Evolutionary conservation across 2,888 invertebrate species (phyloP).

Genomic region (Pristionchus entomophagus): DNA sequence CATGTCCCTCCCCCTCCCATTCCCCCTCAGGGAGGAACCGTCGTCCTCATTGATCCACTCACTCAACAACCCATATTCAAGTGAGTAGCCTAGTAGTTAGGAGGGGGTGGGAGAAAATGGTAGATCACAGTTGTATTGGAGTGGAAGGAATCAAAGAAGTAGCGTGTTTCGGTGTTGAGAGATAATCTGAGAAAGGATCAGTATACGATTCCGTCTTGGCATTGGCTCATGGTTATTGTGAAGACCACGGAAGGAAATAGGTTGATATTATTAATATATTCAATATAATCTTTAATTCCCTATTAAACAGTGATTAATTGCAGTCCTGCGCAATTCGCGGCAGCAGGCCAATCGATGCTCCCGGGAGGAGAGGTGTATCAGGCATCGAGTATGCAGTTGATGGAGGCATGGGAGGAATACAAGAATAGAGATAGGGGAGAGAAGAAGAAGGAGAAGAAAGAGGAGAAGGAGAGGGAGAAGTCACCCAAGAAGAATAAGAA

Average conservation of each 20-base stretch:
- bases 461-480: neutral
- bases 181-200: too few relatives aligned
- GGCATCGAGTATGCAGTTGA: slow-evolving; percentile 20
- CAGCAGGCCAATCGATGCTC: neutral
- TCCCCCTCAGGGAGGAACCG: neutral
- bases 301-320: neutral
- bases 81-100: neutral
- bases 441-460: slow-evolving; percentile 1
- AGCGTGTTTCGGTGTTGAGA: neutral
- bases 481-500: slow-evolving; percentile 23
- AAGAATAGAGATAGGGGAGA: slow-evolving; percentile 40
- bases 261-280: too few relatives aligned
- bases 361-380: slow-evolving; percentile 40
- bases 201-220: too few relatives aligned
- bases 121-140: neutral
- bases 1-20: slow-evolving; percentile 45
- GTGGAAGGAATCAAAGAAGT: neutral
- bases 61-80: slow-evolving; percentile 46
- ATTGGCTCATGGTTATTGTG: too few relatives aligned
- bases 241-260: too few relatives aligned
- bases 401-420: slow-evolving; percentile 50
- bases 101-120: neutral
- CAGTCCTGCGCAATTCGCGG: neutral
- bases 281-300: neutral
- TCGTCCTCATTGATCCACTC: slow-evolving; percentile 26